phyloP scores from a whole-genome alignment of 2,797 vertebrate genomes.

The Eulemur albifrons region DNA sequence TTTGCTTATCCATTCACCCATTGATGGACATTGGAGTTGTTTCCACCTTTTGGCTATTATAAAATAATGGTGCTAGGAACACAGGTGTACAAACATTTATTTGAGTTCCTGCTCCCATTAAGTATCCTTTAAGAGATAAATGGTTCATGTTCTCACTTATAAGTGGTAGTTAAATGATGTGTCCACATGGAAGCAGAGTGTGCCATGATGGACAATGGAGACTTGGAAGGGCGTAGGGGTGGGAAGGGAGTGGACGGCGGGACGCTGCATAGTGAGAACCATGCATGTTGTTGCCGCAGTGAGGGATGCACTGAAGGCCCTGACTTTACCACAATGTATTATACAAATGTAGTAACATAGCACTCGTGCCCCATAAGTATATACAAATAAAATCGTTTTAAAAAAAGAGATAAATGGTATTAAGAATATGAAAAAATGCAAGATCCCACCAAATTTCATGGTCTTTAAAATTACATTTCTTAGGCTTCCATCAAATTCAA shows the following conservation, averaged over 20 bases:
- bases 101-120: background rate
- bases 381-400: background rate
- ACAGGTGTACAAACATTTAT: background rate
- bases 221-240: background rate
- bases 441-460: background rate
- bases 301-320: background rate
- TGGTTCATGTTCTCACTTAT: background rate
- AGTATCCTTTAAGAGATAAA: background rate
- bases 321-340: background rate
- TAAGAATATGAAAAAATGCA: background rate
- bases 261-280: background rate
- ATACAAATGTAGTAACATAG: background rate
- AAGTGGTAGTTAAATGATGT: background rate
- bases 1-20: background rate
- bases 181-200: background rate
- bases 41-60: background rate
- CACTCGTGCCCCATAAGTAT: background rate
- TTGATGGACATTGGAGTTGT: background rate
- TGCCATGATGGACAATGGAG: background rate
- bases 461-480: conserved; percentile 39
- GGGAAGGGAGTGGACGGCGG: too few species aligned
- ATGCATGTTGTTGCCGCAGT: background rate
- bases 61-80: background rate
- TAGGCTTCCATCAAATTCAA: background rate
- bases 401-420: background rate